A percentile compares a stretch with the other conserved stretches of the same genome.
Evolutionary conservation across 2,797 vertebrate genomes (phyloP).

Genomic region (Poeciliopsis gracilis): DNA sequence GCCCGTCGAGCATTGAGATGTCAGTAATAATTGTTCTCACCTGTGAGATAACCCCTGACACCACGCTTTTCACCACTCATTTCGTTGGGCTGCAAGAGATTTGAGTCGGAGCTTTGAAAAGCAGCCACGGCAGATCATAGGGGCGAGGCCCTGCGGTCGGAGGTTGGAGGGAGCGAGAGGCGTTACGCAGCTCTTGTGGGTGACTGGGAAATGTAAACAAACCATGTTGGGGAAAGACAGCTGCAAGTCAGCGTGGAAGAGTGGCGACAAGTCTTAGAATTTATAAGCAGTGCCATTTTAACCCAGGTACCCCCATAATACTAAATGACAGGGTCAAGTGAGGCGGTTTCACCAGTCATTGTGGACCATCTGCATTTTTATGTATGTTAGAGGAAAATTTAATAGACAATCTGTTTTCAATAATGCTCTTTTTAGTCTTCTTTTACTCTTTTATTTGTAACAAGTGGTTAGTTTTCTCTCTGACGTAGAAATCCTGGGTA

Average conservation of each 20-base stretch:
- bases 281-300: background rate
- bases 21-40: conserved; percentile 73
- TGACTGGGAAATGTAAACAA: conserved; percentile 81
- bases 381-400: background rate
- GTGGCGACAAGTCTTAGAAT: conserved; percentile 18
- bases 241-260: conserved; percentile 48
- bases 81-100: conserved; percentile 69
- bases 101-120: conserved; percentile 70
- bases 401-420: background rate
- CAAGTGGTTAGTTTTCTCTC: background rate
- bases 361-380: background rate
- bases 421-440: background rate
- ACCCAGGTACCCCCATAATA: conserved; percentile 1
- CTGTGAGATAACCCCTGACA: conserved; percentile 70
- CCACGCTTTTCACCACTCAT: conserved; percentile 65
- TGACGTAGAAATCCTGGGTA: background rate
- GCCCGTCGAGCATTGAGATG: conserved; percentile 51
- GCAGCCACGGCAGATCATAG: conserved; percentile 53
- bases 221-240: conserved; percentile 66
- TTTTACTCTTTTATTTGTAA: background rate
- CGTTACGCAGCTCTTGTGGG: conserved; percentile 72
- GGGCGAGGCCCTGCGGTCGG: conserved; percentile 71
- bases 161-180: conserved; percentile 62
- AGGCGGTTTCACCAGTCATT: background rate
- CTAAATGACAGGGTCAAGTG: conserved; percentile 24